Evolutionary conservation across 2,888 invertebrate genomes (phyloP).

Genomic region (Drosophila phalerata): DNA sequence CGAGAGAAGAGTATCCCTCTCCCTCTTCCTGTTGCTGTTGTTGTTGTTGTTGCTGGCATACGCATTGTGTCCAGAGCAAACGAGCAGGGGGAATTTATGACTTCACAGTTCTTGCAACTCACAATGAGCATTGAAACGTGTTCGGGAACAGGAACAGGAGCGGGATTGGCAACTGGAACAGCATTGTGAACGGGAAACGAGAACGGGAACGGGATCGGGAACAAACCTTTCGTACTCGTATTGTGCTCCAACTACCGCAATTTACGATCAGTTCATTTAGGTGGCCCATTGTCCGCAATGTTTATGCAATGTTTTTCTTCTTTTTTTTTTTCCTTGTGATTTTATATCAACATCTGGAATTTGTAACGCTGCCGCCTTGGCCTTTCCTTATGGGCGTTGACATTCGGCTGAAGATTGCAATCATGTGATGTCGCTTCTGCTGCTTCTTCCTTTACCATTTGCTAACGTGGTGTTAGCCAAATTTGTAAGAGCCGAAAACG

Average conservation of each 20-base stretch:
- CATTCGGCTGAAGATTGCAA: slow-evolving; percentile 33
- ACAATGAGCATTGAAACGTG: slow-evolving; percentile 22
- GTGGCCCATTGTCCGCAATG: slow-evolving; percentile 73
- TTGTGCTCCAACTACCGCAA: slow-evolving; percentile 66
- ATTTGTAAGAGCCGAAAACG: slow-evolving; percentile 61
- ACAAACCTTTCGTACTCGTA: slow-evolving; percentile 46
- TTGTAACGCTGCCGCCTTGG: slow-evolving; percentile 52
- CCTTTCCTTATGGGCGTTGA: slow-evolving; percentile 67
- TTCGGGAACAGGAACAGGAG: slow-evolving; percentile 7
- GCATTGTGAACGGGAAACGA: slow-evolving; percentile 15
- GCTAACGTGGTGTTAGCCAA: slow-evolving; percentile 41
- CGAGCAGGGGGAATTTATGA: slow-evolving; percentile 65
- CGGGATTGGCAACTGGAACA: slow-evolving; percentile 23
- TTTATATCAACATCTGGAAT: slow-evolving; percentile 69
- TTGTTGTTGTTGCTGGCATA: not conserved
- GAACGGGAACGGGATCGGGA: slow-evolving; percentile 23
- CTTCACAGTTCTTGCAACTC: slow-evolving; percentile 61
- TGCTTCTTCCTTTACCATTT: not conserved
- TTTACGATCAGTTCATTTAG: slow-evolving; percentile 78
- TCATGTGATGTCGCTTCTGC: slow-evolving; percentile 12
- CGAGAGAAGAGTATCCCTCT: slow-evolving; percentile 17
- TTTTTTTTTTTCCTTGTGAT: slow-evolving; percentile 41
- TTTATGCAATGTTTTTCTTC: slow-evolving; percentile 68
- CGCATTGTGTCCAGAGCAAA: slow-evolving; percentile 15
- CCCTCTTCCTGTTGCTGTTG: not conserved